Evolutionary conservation across 2,113 vertebrate genomes (phyloP).

Genomic region (Uropsilus gracilis): DNA sequence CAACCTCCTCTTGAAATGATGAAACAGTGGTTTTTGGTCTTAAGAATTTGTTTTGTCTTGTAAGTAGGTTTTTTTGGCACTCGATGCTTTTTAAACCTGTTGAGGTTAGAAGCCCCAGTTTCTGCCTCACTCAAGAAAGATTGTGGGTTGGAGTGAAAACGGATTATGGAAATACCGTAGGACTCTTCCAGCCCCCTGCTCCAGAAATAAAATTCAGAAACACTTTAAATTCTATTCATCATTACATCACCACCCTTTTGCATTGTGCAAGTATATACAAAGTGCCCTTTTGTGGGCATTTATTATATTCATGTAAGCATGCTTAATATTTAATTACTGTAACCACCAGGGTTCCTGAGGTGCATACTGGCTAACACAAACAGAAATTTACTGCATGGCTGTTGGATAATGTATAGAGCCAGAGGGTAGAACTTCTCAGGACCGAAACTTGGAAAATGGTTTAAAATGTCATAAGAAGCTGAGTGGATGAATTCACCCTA

Average conservation of each 20-base stretch:
- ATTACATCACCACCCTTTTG: background rate
- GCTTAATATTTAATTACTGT: background rate
- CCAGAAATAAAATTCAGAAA: too few species aligned
- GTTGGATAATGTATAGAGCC: background rate
- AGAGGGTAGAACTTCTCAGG: background rate
- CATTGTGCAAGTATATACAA: background rate
- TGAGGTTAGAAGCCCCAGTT: accelerated
- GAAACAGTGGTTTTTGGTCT: background rate
- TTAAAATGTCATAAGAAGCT: background rate
- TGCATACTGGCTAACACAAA: background rate
- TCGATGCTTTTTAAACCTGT: too few species aligned
- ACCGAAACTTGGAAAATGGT: background rate
- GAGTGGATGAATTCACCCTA: background rate
- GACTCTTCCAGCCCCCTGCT: background rate
- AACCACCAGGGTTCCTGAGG: background rate
- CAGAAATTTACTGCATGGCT: background rate
- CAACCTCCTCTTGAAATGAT: background rate
- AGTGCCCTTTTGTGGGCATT: background rate
- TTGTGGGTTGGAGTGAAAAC: background rate
- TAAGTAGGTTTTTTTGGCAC: background rate
- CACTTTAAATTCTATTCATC: background rate
- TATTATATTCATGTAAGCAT: background rate
- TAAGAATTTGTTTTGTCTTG: background rate
- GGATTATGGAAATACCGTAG: background rate
- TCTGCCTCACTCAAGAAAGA: background rate